Base-by-base conservation (phyloP, 2,888 invertebrate species). In the Lepidochrysops patricia region DNA sequence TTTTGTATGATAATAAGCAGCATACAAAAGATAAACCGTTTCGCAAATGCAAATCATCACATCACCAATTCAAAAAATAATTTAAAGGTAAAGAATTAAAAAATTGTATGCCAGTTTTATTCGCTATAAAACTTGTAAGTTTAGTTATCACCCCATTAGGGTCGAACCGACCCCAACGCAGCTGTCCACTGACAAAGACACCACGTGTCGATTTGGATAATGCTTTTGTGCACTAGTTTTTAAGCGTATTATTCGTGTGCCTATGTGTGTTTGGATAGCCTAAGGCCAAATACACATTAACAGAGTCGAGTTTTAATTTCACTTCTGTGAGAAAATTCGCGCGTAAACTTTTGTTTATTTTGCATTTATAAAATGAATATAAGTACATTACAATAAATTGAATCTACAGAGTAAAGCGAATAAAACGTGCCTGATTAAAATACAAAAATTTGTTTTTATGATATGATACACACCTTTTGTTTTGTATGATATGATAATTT, bases 101-200 rank as follows among this genome's bases (percentile, higher is more conserved):
- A 34, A 43, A 19, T 43, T 43, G 48, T 57, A 19, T 13, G 43
- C 50, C n/a, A 19, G 58, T 34, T 27, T 50, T 48, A 25, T 50
- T 50, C 12, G 9, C 34, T 49, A 49, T 58, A 35, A 52, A 34
- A 49, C 57, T 58, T 26, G 50, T 52, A 58, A 58, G 49, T 34
- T 50, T 50, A 50, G 58, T 58, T 35, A 58, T 50, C 34, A 52
- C 61, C 65, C 65, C 60, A 64, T 65, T 61, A 61, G 48, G 62
- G 60, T 61, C 57, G 32, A 6, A 23, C 6, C 48, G 25, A 49
- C 32, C 54, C 32, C 12, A 49, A 52, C 58, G 52, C 59, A 59
- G 59, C 59, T 59, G 59, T 27, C 59, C 52, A 35, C 27, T 35
- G 32, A 54, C 54, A 54, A 27, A 32, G 19, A 32, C 32, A 32